Percentiles rank a stretch among this genome's conserved stretches.
Conservation (phyloP, 2,113 vertebrate genomes). For the Cyanoliseus patagonus region DNA sequence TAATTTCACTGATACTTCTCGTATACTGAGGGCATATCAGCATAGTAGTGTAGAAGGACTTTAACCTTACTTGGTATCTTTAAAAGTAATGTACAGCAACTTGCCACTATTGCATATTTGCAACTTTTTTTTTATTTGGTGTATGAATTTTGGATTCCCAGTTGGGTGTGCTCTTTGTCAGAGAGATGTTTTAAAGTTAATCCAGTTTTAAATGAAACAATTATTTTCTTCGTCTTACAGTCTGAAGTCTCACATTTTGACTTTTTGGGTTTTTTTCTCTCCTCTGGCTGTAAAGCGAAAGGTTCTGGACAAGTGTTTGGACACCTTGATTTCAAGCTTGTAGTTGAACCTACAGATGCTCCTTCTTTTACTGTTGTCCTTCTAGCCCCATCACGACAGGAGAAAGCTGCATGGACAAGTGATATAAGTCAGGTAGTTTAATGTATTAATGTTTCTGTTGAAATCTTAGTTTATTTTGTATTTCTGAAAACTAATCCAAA, state of each 20-base stretch:
- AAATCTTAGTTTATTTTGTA: not conserved
- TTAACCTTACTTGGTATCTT: not conserved
- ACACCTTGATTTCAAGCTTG: slow-evolving; percentile 96
- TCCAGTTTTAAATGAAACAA: not conserved
- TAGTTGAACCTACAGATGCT: slow-evolving; percentile 87
- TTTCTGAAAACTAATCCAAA: not conserved
- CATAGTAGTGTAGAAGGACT: not conserved
- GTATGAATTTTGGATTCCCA: not conserved
- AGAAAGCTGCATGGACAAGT: slow-evolving; percentile 98
- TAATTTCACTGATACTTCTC: not conserved
- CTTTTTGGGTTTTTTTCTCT: not conserved
- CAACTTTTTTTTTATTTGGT: not conserved
- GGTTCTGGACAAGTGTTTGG: slow-evolving; percentile 90
- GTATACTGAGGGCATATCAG: not conserved
- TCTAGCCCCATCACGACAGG: slow-evolving; percentile 91
- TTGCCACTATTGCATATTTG: not conserved
- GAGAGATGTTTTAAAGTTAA: not conserved
- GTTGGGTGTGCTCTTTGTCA: not conserved
- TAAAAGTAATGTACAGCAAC: not conserved
- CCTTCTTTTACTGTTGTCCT: slow-evolving; percentile 92
- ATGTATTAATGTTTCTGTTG: not conserved
- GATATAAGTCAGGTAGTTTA: slow-evolving; percentile 95
- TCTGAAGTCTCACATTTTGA: not conserved
- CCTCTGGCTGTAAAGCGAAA: slow-evolving; percentile 79
- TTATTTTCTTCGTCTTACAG: not conserved